A percentile compares a stretch with the other conserved stretches of the same genome.
These are phyloP conservation scores for Leucania comma DNA, from an alignment of 2,888 invertebrate species.

Conservation along the genomic window DNA sequence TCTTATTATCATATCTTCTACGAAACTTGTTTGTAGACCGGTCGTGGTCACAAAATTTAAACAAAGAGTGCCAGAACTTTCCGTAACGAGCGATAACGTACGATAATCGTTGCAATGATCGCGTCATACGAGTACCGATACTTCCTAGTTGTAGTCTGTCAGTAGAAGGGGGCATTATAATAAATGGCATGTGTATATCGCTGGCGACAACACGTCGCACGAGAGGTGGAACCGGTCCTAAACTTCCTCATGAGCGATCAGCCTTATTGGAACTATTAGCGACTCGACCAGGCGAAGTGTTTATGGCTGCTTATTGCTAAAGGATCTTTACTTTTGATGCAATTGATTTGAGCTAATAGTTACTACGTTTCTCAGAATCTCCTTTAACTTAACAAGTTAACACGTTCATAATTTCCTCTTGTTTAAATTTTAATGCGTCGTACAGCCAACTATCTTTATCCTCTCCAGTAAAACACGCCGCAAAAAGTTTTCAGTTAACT, in stretches of 20 bases:
- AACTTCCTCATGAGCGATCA: constrained; percentile 83
- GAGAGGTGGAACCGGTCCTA: constrained; percentile 80
- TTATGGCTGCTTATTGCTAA: constrained; percentile 57
- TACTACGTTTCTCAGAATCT: constrained; percentile 40
- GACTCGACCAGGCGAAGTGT: constrained; percentile 65
- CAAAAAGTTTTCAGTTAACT: constrained; percentile 18
- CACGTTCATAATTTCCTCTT: neutral
- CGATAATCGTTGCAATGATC: constrained; percentile 72
- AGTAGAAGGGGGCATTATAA: constrained; percentile 81
- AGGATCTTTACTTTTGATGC: constrained; percentile 57
- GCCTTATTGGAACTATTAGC: constrained; percentile 82
- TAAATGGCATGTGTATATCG: constrained; percentile 82
- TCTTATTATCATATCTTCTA: constrained; percentile 54
- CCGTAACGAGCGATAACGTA: constrained; percentile 69
- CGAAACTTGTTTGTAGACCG: constrained; percentile 55
- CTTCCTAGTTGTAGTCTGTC: constrained; percentile 80
- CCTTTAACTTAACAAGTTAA: constrained; percentile 11
- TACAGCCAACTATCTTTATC: neutral
- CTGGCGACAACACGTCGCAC: constrained; percentile 78
- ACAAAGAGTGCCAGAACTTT: constrained; percentile 68
- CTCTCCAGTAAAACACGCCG: constrained; percentile 2
- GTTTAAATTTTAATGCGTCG: constrained; percentile 1
- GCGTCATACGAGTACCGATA: constrained; percentile 74
- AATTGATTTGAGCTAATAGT: constrained; percentile 50
- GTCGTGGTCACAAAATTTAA: constrained; percentile 57